Conservation (phyloP, 2,113 vertebrate genomes). For the Furnarius figulus region DNA sequence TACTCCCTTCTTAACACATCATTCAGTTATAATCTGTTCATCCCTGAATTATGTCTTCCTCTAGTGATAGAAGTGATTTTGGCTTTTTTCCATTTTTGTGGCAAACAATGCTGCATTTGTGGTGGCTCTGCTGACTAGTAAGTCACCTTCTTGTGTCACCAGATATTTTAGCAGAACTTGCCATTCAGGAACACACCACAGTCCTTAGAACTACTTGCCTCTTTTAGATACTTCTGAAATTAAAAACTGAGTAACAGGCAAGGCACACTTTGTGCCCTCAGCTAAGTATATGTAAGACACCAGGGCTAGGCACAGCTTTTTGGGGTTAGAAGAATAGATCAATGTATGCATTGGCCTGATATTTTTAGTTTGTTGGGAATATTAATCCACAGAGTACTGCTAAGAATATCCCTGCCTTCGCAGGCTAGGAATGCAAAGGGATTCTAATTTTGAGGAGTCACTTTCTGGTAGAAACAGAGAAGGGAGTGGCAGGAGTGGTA, state of each 20-base stretch:
- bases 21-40: not conserved
- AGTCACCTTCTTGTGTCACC: not conserved
- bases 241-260: not conserved
- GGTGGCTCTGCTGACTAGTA: not conserved
- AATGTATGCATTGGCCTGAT: not conserved
- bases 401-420: not conserved
- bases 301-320: not conserved
- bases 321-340: not conserved
- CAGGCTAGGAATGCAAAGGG: not conserved
- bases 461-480: not conserved
- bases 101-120: not conserved
- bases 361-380: not conserved
- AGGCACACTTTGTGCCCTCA: not conserved
- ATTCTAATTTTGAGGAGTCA: not conserved
- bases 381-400: not conserved
- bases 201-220: not conserved
- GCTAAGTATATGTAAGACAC: not conserved
- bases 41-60: not conserved
- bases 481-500: not conserved
- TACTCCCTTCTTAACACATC: not conserved
- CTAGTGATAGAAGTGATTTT: not conserved
- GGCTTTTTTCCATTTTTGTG: not conserved
- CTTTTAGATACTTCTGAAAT: not conserved
- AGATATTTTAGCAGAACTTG: not conserved
- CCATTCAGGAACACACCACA: not conserved